Conservation (phyloP, 2,888 invertebrate genomes). For the Xestia sexstrigata region DNA sequence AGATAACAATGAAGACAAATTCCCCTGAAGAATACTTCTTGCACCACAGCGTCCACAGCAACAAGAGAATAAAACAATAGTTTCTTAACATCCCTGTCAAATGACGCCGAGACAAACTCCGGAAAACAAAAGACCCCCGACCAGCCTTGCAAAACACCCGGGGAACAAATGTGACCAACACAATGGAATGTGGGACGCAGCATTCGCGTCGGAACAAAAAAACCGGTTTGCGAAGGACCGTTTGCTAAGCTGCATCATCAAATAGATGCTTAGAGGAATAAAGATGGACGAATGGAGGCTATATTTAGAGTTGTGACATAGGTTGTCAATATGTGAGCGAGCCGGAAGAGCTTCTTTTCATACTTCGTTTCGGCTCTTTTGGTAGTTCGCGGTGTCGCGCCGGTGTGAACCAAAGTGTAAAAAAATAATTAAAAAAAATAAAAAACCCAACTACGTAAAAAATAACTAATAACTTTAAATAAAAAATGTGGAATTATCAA, state of each 20-base stretch:
- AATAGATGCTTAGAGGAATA: neutral
- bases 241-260: neutral
- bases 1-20: neutral
- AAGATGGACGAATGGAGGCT: neutral
- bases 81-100: neutral
- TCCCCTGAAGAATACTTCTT: neutral
- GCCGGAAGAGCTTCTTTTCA: no score
- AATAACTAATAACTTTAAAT: no score
- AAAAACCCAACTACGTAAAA: no score
- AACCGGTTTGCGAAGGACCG: neutral
- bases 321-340: no score
- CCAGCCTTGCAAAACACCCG: slow-evolving; percentile 7
- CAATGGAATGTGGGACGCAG: slow-evolving; percentile 14
- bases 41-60: neutral
- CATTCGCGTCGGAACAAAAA: slow-evolving; percentile 4
- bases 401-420: no score
- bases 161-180: neutral
- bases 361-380: no score
- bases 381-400: no score
- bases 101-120: neutral
- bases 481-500: no score
- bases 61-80: neutral
- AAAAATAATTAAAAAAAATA: no score
- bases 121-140: slow-evolving; percentile 13
- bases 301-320: neutral